Conservation (phyloP, 1,140 invertebrate genomes). For the Scylla paramamosain region DNA sequence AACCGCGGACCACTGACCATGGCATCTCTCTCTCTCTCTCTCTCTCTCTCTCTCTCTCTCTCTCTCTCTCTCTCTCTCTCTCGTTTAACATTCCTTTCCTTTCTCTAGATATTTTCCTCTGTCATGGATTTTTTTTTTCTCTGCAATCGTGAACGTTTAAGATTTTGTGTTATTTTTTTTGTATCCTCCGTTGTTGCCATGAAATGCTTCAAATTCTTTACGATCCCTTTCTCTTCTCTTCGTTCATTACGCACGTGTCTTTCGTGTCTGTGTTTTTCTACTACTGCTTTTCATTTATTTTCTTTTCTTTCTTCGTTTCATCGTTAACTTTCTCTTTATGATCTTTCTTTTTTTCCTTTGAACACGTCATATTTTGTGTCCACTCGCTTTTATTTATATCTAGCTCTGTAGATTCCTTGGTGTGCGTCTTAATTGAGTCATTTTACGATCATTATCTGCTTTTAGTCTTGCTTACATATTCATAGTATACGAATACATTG, state of each 20-base stretch:
- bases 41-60: constrained; percentile 55
- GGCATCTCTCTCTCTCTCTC: constrained; percentile 32
- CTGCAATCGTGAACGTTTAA: neutral
- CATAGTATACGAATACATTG: no score
- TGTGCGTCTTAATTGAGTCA: no score
- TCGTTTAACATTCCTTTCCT: constrained; percentile 23
- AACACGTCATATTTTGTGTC: neutral
- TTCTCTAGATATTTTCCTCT: neutral
- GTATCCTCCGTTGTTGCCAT: neutral
- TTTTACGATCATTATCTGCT: no score
- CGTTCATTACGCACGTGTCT: neutral
- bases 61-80: constrained; percentile 44
- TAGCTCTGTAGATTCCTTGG: no score
- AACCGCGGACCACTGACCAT: neutral
- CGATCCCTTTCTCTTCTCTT: neutral
- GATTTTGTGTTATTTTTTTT: neutral
- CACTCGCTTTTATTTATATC: no score
- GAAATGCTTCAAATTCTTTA: no score
- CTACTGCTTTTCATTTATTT: neutral
- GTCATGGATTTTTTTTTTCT: neutral
- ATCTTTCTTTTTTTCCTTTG: no score
- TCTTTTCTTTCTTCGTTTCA: neutral
- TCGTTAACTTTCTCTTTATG: neutral
- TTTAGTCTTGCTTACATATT: no score
- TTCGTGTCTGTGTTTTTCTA: neutral